Conservation (phyloP, 2,797 vertebrate genomes). For the Spatula versicolor region DNA sequence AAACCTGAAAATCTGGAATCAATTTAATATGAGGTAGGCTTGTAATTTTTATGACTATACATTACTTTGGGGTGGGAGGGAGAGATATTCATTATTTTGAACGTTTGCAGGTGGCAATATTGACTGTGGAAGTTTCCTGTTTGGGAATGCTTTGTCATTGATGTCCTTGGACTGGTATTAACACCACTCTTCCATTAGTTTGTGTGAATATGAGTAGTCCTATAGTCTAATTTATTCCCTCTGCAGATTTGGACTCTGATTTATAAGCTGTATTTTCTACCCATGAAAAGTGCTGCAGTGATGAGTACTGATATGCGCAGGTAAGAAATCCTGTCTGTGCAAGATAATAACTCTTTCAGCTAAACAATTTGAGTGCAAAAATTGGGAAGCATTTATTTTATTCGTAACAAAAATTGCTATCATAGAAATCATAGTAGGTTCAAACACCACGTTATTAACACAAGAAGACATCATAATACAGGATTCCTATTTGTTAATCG, state of each 20-base stretch:
- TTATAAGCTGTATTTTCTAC: background rate
- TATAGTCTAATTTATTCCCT: background rate
- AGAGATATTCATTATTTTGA: background rate
- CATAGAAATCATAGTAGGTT: background rate
- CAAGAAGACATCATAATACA: background rate
- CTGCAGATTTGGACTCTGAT: background rate
- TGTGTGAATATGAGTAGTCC: background rate
- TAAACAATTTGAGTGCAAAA: background rate
- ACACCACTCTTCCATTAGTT: background rate
- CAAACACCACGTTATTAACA: accelerated
- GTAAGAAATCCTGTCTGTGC: background rate
- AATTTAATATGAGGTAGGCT: background rate
- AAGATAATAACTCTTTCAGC: background rate
- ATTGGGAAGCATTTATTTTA: background rate
- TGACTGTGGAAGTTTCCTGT: background rate
- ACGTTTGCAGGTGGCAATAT: background rate
- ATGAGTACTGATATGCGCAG: background rate
- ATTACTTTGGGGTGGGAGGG: background rate
- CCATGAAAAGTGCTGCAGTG: background rate
- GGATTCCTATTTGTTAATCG: background rate
- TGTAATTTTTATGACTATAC: background rate
- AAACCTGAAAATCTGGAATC: background rate
- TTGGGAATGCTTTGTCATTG: background rate
- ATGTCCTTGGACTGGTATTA: background rate
- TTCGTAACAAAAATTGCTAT: background rate